These are phyloP conservation scores for Marisa cornuarietis DNA, from an alignment of 1,140 invertebrate species.

Conservation along the genomic window DNA sequence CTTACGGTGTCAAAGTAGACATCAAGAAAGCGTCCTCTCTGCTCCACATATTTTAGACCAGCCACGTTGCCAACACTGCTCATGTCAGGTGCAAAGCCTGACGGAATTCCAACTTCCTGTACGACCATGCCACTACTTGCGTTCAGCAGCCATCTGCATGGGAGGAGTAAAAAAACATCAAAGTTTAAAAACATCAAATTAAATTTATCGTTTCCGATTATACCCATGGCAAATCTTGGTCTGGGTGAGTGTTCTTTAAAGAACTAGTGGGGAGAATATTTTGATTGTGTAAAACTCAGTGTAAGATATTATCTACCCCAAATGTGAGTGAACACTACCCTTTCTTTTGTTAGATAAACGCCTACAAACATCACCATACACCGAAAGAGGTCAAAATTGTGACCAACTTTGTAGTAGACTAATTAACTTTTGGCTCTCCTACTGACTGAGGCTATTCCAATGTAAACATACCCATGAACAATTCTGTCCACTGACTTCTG, in stretches of 20 bases:
- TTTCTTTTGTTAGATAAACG: too few relatives aligned
- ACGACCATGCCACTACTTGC: constrained; percentile 33
- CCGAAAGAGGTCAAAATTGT: too few relatives aligned
- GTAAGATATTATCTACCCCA: too few relatives aligned
- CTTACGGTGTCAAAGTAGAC: constrained; percentile 79
- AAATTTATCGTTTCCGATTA: not conserved
- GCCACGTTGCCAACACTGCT: constrained; percentile 23
- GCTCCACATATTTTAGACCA: constrained; percentile 82
- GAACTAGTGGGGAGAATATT: not conserved
- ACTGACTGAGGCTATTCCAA: too few relatives aligned
- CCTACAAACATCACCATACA: too few relatives aligned
- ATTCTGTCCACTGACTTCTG: too few relatives aligned
- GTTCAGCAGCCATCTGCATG: constrained; percentile 25
- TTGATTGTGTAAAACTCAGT: too few relatives aligned
- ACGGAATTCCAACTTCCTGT: constrained; percentile 30
- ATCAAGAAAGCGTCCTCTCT: constrained; percentile 78
- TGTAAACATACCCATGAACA: too few relatives aligned
- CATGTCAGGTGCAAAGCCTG: constrained; percentile 32
- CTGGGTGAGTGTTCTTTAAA: not conserved
- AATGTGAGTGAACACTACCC: too few relatives aligned
- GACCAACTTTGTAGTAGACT: too few relatives aligned
- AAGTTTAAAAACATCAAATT: not conserved
- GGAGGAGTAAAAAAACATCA: not conserved
- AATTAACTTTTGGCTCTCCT: too few relatives aligned
- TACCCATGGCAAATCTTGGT: not conserved